These are phyloP conservation scores for Drosophila biarmipes DNA, from an alignment of 1,140 invertebrate genomes.

Conservation along the genomic window DNA sequence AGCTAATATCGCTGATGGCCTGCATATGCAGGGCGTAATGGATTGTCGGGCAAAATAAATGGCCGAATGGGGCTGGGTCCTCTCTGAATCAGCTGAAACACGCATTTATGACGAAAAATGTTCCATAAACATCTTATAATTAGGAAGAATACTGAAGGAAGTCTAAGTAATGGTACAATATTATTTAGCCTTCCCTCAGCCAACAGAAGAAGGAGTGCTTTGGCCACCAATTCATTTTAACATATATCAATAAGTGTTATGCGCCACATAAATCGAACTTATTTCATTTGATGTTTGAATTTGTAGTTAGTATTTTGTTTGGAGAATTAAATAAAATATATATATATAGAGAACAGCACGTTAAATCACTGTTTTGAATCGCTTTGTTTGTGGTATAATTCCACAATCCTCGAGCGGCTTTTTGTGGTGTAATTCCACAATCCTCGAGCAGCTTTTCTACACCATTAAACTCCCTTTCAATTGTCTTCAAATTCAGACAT, in stretches of 20 bases:
- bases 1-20: slow-evolving; percentile 45
- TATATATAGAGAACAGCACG: not conserved
- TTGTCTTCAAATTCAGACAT: slow-evolving; percentile 3
- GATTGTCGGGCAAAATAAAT: slow-evolving; percentile 23
- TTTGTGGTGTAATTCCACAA: not conserved
- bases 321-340: not conserved
- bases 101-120: not conserved
- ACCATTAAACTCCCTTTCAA: not conserved
- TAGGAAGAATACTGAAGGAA: too few relatives aligned
- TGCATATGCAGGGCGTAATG: slow-evolving; percentile 40
- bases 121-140: not conserved
- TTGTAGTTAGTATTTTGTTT: too few relatives aligned
- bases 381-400: not conserved
- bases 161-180: too few relatives aligned
- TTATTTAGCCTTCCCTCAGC: too few relatives aligned
- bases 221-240: too few relatives aligned
- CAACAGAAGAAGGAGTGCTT: too few relatives aligned
- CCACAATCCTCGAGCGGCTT: not conserved
- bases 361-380: not conserved
- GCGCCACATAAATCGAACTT: too few relatives aligned
- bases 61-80: not conserved
- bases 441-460: not conserved
- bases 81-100: not conserved
- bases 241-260: too few relatives aligned
- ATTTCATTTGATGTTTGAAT: too few relatives aligned